Conservation (phyloP, 2,888 invertebrate species). For the Saturnia japonica region DNA sequence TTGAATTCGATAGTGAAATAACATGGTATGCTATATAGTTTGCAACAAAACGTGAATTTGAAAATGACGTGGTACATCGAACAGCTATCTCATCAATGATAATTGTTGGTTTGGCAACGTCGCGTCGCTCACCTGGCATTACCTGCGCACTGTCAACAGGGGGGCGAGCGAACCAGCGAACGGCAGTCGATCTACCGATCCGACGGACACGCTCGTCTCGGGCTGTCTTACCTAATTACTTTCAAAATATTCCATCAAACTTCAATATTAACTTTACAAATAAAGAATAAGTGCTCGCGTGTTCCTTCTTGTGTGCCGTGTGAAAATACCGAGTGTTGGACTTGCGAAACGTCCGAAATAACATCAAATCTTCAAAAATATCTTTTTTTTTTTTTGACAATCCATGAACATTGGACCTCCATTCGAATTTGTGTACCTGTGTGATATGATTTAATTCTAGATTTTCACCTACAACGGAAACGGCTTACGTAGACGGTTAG, state of each 20-base stretch:
- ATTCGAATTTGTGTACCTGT: slow-evolving; percentile 59
- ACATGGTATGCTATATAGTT: slow-evolving; percentile 56
- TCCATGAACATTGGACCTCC: slow-evolving; percentile 36
- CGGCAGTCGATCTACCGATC: slow-evolving; percentile 71
- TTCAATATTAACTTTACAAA: slow-evolving; percentile 40
- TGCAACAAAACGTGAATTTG: slow-evolving; percentile 63
- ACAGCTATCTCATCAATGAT: slow-evolving; percentile 78
- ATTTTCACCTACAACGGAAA: slow-evolving; percentile 79
- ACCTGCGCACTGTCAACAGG: slow-evolving; percentile 80
- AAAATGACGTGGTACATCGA: slow-evolving; percentile 57
- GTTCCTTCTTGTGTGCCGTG: slow-evolving; percentile 41
- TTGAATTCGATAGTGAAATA: slow-evolving; percentile 34
- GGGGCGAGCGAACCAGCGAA: slow-evolving; percentile 64
- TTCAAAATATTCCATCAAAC: slow-evolving; percentile 55
- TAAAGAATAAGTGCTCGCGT: slow-evolving; percentile 39
- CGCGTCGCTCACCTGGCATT: slow-evolving; percentile 78
- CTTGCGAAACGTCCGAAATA: slow-evolving; percentile 39
- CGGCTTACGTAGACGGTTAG: slow-evolving; percentile 78
- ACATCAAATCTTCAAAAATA: slow-evolving; percentile 40
- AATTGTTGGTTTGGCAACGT: slow-evolving; percentile 79
- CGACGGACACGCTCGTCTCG: slow-evolving; percentile 65
- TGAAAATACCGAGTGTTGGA: slow-evolving; percentile 45
- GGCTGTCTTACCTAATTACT: slow-evolving; percentile 44
- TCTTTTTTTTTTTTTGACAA: slow-evolving; percentile 40
- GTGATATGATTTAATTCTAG: slow-evolving; percentile 75